Base-by-base conservation (phyloP, 2,888 invertebrate genomes). In the Dryococelus australis region DNA sequence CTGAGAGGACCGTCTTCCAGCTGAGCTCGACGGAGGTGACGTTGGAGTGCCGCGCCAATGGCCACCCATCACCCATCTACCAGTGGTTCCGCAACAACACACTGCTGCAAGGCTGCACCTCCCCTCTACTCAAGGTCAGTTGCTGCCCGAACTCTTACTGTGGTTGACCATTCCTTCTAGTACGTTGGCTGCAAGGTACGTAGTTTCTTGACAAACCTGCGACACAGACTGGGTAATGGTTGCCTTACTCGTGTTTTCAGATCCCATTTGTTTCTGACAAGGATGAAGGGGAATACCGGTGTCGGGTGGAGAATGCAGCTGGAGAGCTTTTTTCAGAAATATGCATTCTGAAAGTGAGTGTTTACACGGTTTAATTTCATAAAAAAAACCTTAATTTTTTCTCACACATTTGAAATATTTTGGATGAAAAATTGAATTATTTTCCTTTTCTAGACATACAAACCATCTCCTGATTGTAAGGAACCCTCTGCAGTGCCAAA, bases 251-350 rank as follows among this genome's bases (percentile, higher is more conserved):
- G 1, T 35, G 47, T 28, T 87, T 89, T 24, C 85, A 90, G 89
- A 89, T 90, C 10, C 85, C 78, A n/a, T 28, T 86, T 27, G 86
- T 86, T n/a, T 85, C 43, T 3, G 84, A 84, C 20, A n/a, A 84
- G 35, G 53, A 89, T 84, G 86, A 84, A 65, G 90, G 90, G 12
- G 35, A 87, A 85, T 90, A 90, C 43, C 87, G 88, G 86, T 90
- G 90, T 79, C 88, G 85, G 27, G 89, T 91, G 85, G 90, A 86
- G 16, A 92, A 92, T 80, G 87, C 87, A 26, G 85, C 90, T 35
- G 91, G 91, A 87, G 91, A 91, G 89, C 87, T 89, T 84, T 91
- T 89, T 79, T 91, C 91, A 9, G 89, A 90, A 51, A 65, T 9
- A 28, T 87, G 80, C 8, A 87, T 43, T 47, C 51, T 89, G 10